A percentile compares a stretch with the other conserved stretches of the same genome.
Conservation (phyloP, 2,797 vertebrate species). For the Eidolon dupreanum region DNA sequence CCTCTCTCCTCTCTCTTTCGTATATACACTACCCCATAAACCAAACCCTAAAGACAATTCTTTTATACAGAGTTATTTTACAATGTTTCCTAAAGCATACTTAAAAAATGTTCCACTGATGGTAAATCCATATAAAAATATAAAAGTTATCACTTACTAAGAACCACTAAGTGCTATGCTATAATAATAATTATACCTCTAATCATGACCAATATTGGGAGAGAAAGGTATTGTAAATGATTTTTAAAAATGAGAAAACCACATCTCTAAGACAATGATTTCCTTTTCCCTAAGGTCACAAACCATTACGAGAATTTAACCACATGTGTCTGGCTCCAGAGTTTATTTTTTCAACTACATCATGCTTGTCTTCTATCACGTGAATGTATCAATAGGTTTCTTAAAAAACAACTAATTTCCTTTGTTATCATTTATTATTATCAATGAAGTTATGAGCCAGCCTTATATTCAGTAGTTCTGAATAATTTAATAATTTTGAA, state of each 20-base stretch:
- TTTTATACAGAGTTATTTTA: not conserved
- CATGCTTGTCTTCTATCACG: not conserved
- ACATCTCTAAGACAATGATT: not conserved
- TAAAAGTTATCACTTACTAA: not conserved
- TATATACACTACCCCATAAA: not conserved
- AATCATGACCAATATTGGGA: not conserved
- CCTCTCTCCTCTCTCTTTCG: not conserved
- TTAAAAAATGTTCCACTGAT: not conserved
- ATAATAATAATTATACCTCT: not conserved
- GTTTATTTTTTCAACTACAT: not conserved
- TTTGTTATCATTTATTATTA: conserved; percentile 9
- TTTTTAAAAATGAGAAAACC: not conserved
- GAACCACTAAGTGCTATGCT: not conserved
- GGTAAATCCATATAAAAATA: not conserved
- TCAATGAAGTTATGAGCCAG: not conserved
- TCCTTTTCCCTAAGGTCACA: not conserved
- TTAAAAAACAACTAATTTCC: not conserved
- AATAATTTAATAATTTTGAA: not conserved
- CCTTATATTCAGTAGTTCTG: not conserved
- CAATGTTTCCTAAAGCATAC: not conserved
- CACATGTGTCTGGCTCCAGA: not conserved
- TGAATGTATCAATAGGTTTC: not conserved
- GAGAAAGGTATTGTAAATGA: not conserved
- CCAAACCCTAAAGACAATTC: conserved; percentile 4
- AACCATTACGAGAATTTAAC: not conserved